phyloP scores from a whole-genome alignment of 1,140 invertebrate genomes.

The Drosophila willistoni region DNA sequence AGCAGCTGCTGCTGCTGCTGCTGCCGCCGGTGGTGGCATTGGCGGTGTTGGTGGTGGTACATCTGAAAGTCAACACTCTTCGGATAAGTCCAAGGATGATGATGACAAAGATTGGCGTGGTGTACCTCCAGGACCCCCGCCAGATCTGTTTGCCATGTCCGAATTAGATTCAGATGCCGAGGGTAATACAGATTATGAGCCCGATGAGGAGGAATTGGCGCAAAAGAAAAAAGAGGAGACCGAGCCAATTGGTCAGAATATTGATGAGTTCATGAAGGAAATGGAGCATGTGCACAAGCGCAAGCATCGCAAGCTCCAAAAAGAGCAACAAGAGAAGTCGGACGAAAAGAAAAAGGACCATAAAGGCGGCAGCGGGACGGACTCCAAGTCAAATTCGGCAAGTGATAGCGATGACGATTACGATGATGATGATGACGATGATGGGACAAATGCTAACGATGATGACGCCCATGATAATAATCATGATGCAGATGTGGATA shows the following conservation, averaged over 20 bases:
- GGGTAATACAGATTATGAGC: constrained; percentile 84
- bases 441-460: constrained; percentile 19
- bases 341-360: constrained; percentile 30
- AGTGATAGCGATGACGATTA: constrained; percentile 17
- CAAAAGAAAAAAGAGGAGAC: constrained; percentile 87
- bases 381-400: constrained; percentile 44
- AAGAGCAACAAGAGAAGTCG: constrained; percentile 40
- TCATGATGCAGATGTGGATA: constrained; percentile 43
- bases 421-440: neutral
- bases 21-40: neutral
- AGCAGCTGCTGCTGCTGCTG: constrained; percentile 9
- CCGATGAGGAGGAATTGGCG: constrained; percentile 37
- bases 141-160: constrained; percentile 86
- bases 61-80: constrained; percentile 51
- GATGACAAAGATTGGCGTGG: constrained; percentile 88
- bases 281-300: constrained; percentile 93
- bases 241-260: constrained; percentile 88
- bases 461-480: constrained; percentile 43
- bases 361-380: constrained; percentile 32
- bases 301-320: constrained; percentile 75
- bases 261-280: constrained; percentile 96
- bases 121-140: constrained; percentile 93
- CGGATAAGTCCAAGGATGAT: constrained; percentile 70
- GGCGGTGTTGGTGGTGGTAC: constrained; percentile 19
- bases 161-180: constrained; percentile 83